Evolutionary conservation across 2,797 vertebrate genomes (phyloP), one percentile per base, ranked within the genome.

Genomic region (Coendou prehensilis): DNA sequence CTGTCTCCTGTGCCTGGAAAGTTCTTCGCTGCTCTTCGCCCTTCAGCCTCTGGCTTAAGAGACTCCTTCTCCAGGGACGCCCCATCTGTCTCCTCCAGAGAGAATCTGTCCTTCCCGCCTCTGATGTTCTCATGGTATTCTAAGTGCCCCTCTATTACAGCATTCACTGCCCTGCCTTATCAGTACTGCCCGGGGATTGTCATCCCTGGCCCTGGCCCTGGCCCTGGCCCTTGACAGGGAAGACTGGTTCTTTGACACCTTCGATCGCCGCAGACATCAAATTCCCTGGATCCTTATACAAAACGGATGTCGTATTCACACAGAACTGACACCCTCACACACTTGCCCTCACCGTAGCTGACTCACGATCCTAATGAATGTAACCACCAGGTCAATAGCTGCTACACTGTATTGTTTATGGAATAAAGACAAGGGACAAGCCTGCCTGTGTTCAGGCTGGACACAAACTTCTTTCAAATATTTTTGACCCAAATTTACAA

Each of bases 41-140:
- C 80, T 87, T 80, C 76, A 75, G 63, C 26, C 47, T 82, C 78
- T 89, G 78, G 80, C 15, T 61, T 85, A 69, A 50, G 71, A 78
- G 28, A 59, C 2, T 56, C 33, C 52, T 78, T 28, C 59, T 81
- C 54, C 61, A 73, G 61, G n/a, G 41, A 75, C 56, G 10, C 18
- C 33, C 28, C 28, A n/a, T 56, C 67, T 56, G 22, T 57, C 30
- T 76, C 63, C 73, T 26, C 52, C 28, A 82, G 37, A 87, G 30
- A 88, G 26, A 45, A 67, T 54, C 52, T 30, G 9, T 20, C 10
- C 1, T 47, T 61, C 76, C 78, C 14, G 13, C 50, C 37, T 37
- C 57, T 78, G 18, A 18, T 22, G 20, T 71, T 69, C 78, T 95
- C 79, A 33, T 15, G 67, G 56, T 45, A 56, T 8, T 80, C 79